Conservation (phyloP, 2,797 vertebrate species). For the Brotula barbata region DNA sequence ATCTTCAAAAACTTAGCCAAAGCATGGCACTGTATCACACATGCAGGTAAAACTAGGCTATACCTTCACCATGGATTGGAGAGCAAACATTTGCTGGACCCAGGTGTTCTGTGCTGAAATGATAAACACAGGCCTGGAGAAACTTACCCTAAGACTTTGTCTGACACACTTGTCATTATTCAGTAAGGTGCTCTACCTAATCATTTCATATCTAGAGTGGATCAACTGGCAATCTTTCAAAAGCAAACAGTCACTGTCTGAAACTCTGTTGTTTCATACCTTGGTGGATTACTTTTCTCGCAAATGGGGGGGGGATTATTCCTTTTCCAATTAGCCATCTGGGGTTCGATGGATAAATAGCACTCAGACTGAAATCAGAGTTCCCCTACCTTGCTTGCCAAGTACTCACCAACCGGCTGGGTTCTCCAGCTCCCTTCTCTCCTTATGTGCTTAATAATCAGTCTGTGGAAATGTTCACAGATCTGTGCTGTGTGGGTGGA, state of each 20-base stretch:
- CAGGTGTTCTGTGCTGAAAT: too few relatives aligned
- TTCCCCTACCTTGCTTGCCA: slow-evolving; percentile 58
- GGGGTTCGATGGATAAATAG: slow-evolving; percentile 62
- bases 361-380: slow-evolving; percentile 64
- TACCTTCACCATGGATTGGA: too few relatives aligned
- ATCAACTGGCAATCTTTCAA: too few relatives aligned
- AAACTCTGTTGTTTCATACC: slow-evolving; percentile 28
- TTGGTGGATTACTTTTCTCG: slow-evolving; percentile 21
- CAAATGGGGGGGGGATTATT: slow-evolving; percentile 56
- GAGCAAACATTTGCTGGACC: too few relatives aligned
- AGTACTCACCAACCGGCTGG: slow-evolving; percentile 57
- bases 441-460: slow-evolving; percentile 65
- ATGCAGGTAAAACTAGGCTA: too few relatives aligned
- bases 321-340: slow-evolving; percentile 69
- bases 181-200: too few relatives aligned
- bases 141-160: too few relatives aligned
- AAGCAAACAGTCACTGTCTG: slow-evolving; percentile 12
- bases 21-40: too few relatives aligned
- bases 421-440: slow-evolving; percentile 54
- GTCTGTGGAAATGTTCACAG: slow-evolving; percentile 66
- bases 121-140: too few relatives aligned
- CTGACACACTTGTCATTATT: too few relatives aligned
- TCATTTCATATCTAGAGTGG: too few relatives aligned
- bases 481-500: slow-evolving; percentile 25
- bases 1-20: too few relatives aligned